A percentile compares a stretch with the other conserved stretches of the same genome.
These are phyloP conservation scores for Pteria penguin DNA, from an alignment of 2,888 invertebrate species.

Conservation along the genomic window DNA sequence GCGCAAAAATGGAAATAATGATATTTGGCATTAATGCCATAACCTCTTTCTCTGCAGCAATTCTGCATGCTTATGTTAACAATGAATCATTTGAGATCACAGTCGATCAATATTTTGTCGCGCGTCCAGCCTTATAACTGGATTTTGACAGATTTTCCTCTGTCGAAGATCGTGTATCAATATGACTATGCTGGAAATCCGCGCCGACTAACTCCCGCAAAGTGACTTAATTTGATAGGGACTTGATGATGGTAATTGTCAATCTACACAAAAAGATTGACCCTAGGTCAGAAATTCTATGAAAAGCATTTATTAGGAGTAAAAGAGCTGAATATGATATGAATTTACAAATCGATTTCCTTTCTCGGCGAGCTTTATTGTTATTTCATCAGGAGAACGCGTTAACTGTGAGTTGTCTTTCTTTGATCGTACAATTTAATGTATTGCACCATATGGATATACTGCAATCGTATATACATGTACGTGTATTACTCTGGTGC, in stretches of 20 bases:
- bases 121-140: constrained; percentile 6
- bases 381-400: too few relatives aligned
- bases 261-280: constrained; percentile 10
- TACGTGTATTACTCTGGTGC: too few relatives aligned
- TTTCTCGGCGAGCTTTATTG: too few relatives aligned
- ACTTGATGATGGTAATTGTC: constrained; percentile 19
- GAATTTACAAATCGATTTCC: background rate
- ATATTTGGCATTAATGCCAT: background rate
- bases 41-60: background rate
- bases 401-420: background rate
- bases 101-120: background rate
- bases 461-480: too few relatives aligned
- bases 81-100: constrained; percentile 8
- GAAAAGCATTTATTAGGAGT: background rate
- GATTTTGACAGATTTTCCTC: constrained; percentile 23
- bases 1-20: background rate
- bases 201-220: background rate
- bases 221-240: constrained; percentile 25
- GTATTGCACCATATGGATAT: too few relatives aligned
- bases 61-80: constrained; percentile 13
- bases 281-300: constrained; percentile 6
- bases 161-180: constrained; percentile 15
- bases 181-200: constrained; percentile 13
- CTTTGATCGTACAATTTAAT: too few relatives aligned
- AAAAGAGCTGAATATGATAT: background rate